Base-by-base conservation (phyloP, 2,113 vertebrate genomes). In the Ia io region DNA sequence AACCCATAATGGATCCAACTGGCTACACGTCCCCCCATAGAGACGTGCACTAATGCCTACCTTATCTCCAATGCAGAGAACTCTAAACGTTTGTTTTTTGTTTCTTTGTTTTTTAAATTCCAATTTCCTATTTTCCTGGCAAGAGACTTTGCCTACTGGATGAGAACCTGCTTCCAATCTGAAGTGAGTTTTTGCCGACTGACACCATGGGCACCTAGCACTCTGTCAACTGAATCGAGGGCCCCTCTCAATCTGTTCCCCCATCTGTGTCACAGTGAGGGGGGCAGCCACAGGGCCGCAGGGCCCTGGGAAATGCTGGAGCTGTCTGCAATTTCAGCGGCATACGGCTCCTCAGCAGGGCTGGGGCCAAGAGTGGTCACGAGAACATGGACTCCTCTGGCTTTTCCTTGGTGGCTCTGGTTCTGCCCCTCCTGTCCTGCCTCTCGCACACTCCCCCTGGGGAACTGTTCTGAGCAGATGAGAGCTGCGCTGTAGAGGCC, bases 191-290 rank as follows among this genome's bases (percentile, higher is more conserved):
- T 88, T 67, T 85, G 76, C 96, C 0, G 1, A 88, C 73, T 91
- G 92, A 95, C 1, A 1, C 96, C 88, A 63, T 23, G n/a, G 88
- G 37, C 63, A 73, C 85, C 53, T 37, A 30, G 40, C 32, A 9
- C 84, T 94, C 79, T 84, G 25, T 53, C 12, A 3, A 9, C 63
- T 22, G 53, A 88, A 42, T 65, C 1, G 0, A 13, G 84, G 84
- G 85, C 61, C 65, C 47, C 18, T 84, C 51, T 82, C 96, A 95
- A 85, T 93, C 94, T 97, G 96, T 83, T 78, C 13, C 16, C 77
- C 91, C 71, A 85, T 97, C 97, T 97, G 96, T 88, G 82, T 63
- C 79, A 20, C 40, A 14, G 35, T 16, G 0, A 83, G 22, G 63
- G 71, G 79, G 4, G 49, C 73, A 35, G 78, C 94, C 74, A 71